phyloP scores from a whole-genome alignment of 1,140 invertebrate species.

The Matsumurasca onukii region DNA sequence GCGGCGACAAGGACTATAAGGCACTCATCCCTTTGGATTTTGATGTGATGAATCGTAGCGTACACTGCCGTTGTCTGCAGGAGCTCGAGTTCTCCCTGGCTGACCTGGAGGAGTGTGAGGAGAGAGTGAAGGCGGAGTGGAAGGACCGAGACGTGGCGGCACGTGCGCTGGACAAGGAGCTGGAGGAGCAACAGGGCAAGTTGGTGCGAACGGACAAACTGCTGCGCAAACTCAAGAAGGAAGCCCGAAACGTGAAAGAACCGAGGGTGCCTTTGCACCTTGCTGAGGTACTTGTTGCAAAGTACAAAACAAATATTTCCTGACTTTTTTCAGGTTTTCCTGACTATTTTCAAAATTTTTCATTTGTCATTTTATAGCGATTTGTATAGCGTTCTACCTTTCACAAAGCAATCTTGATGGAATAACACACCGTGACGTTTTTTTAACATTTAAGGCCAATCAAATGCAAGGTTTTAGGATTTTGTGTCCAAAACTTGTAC shows the following conservation, averaged over 20 bases:
- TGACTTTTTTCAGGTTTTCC: too few species aligned
- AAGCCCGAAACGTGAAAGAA: slow-evolving; percentile 30
- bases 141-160: slow-evolving; percentile 38
- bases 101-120: slow-evolving; percentile 27
- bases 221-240: slow-evolving; percentile 33
- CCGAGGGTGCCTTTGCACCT: slow-evolving; percentile 25
- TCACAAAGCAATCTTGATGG: too few species aligned
- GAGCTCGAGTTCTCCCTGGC: slow-evolving; percentile 27
- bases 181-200: slow-evolving; percentile 39
- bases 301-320: neutral
- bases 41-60: too few species aligned
- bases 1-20: too few species aligned
- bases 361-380: neutral
- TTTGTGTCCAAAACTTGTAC: too few species aligned
- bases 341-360: too few species aligned
- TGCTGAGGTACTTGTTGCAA: slow-evolving; percentile 31
- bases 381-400: neutral
- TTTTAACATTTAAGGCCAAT: too few species aligned
- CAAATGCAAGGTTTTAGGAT: too few species aligned
- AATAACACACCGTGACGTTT: too few species aligned
- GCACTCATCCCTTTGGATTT: too few species aligned
- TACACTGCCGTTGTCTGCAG: too few species aligned
- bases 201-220: slow-evolving; percentile 39
- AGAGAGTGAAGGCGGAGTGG: slow-evolving; percentile 36
- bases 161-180: slow-evolving; percentile 35